Evolutionary conservation across 2,113 vertebrate species (phyloP), one percentile per base, ranked within the genome.

Genomic region (Spermophilus dauricus): DNA sequence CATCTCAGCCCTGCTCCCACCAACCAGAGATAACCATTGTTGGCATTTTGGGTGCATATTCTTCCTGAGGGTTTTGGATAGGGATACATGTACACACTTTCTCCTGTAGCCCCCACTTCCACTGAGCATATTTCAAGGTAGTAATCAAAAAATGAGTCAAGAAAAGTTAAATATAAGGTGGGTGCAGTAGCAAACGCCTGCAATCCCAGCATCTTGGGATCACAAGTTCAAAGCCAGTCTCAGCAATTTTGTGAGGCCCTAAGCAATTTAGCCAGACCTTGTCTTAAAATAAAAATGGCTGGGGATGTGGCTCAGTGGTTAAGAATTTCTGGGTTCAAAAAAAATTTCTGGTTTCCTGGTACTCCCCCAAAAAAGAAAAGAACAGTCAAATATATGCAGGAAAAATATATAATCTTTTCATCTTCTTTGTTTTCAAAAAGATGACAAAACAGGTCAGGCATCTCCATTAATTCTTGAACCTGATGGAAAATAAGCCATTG

Each of bases 371-470:
- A 58, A 58, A 58, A 58, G 20, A 58, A 58, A 82, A 34, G 56
- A 28, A 84, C 85, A 70, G 32, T 77, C 61, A 85, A 65, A 83
- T 83, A 37, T 10, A 61, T 58, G 16, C 30, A 69, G 37, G 37
- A n/a, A 39, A 86, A 95, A 93, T 42, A 24, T 32, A 83, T 67
- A 30, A n/a, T 58, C 14, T 16, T 82, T 18, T 78, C 73, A 3
- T 86, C 84, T 82, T 17, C n/a, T 73, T 75, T 58, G n/a, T 32
- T 92, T 80, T 58, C 39, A 61, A 45, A 86, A 96, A 90, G n/a
- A 30, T 84, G 45, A 37, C 39, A 30, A 58, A 72, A 51, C 30
- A 85, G 53, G n/a, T 86, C 37, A 82, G 48, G 85, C 14, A 24
- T 51, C 18, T 26, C 37, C 53, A 45, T 87, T 53, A 16, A 53